Evolutionary conservation across 2,113 vertebrate species (phyloP).

Genomic region (Sceloporus tristichus): DNA sequence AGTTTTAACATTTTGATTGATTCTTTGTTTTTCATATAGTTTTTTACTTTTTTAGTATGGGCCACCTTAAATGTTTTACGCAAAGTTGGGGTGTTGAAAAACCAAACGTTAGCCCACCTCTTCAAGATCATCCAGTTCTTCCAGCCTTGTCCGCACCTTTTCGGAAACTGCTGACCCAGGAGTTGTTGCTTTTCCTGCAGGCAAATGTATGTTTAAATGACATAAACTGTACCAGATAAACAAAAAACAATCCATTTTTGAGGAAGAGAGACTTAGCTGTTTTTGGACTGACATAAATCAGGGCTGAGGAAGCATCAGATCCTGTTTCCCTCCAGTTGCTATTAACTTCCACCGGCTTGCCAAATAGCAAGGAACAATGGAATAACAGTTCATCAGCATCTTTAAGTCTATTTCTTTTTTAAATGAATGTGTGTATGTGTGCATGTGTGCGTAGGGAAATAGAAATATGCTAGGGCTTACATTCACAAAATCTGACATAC

Average conservation of each 20-base stretch:
- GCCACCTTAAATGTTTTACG: not conserved
- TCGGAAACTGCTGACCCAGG: constrained; percentile 91
- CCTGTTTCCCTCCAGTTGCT: too few species aligned
- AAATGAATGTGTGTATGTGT: not conserved
- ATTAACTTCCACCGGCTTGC: too few species aligned
- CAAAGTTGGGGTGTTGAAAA: not conserved
- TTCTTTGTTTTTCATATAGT: not conserved
- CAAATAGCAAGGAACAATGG: too few species aligned
- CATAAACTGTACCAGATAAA: too few species aligned
- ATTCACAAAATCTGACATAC: not conserved
- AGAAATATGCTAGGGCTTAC: not conserved
- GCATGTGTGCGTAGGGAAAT: not conserved
- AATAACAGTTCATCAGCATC: too few species aligned
- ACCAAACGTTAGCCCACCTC: constrained; percentile 80
- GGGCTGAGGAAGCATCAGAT: too few species aligned
- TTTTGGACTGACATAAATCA: not conserved
- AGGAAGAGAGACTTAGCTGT: too few species aligned
- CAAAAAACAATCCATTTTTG: too few species aligned
- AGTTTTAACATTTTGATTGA: not conserved
- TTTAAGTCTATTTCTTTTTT: too few species aligned
- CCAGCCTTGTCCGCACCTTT: constrained; percentile 94
- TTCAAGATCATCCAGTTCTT: constrained; percentile 96
- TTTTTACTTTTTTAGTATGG: not conserved
- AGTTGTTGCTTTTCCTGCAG: constrained; percentile 83
- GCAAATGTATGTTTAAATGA: constrained; percentile 1